These are phyloP conservation scores for Cyprinus carpio DNA, from an alignment of 2,113 vertebrate genomes.

Conservation along the genomic window DNA sequence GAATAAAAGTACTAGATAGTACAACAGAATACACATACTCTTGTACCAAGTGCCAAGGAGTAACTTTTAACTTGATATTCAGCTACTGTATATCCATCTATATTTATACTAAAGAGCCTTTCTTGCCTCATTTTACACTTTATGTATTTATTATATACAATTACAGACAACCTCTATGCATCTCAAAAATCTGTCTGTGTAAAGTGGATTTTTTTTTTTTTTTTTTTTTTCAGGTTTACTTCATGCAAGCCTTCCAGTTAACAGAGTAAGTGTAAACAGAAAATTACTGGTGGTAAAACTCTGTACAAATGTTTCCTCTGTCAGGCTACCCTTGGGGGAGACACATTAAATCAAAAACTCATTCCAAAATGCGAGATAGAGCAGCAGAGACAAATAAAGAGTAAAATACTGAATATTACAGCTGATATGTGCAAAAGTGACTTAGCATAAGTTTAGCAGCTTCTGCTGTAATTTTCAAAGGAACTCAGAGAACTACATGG, in stretches of 20 bases:
- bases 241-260: conserved; percentile 8
- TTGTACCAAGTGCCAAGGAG: background rate
- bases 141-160: background rate
- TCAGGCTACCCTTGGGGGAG: background rate
- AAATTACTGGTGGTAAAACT: background rate
- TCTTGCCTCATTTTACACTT: background rate
- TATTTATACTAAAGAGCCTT: background rate
- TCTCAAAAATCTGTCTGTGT: background rate
- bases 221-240: background rate
- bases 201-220: background rate
- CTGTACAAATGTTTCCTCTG: background rate
- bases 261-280: conserved; percentile 6
- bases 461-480: background rate
- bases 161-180: background rate
- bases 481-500: background rate
- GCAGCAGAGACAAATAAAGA: background rate
- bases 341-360: background rate
- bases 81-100: background rate
- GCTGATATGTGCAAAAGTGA: background rate
- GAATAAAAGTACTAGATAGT: background rate
- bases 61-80: background rate
- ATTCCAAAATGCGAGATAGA: background rate
- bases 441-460: background rate
- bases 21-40: background rate
- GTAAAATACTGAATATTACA: background rate